Evolutionary conservation across 2,888 invertebrate genomes (phyloP), one percentile per base, ranked within the genome.

Genomic region (Drosophila nigricruria): DNA sequence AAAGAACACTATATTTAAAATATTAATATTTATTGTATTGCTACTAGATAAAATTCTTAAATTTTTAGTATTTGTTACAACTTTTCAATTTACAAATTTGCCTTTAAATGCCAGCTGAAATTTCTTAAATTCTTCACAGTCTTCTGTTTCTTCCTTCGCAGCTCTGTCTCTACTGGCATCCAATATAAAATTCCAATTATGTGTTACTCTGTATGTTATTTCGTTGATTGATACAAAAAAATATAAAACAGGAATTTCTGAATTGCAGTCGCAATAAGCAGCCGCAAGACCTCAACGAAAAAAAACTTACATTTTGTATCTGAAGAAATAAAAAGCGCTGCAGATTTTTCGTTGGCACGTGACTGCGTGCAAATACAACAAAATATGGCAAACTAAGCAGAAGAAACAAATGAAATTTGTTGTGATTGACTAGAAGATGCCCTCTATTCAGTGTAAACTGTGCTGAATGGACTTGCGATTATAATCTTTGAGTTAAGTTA

Each of bases 281-380:
- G 53, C 61, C 14, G 38, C 56, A 70, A 70, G 62, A 65, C 10
- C 47, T 36, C 3, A 9, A 3, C 0, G 27, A 49, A 25, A 66
- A 67, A 50, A 8, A 57, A 16, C 4, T 18, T 18, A 23, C 34
- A 53, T 53, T 68, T 68, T 61, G 61, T 59, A 54, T 30, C 40
- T 45, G 5, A 10, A 14, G 36, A 58, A 34, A n/a, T 74, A 74
- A 72, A 69, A 63, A 53, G 18, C 53, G 20, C 14, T 38, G 77
- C 63, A 63, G 49, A 60, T 59, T 67, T 67, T 73, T 16, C 50
- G 34, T 45, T 71, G 81, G 86, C 84, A 88, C 88, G 88, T 88
- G 84, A 88, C 79, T 80, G 80, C 69, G 61, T 61, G 54, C 42
- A 53, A 66, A 43, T 68, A 56, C 45, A 60, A 45, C 23, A 52